A percentile compares a stretch with the other conserved stretches of the same genome.
Conservation (phyloP, 2,797 vertebrate species). For the Vespertilio murinus region DNA sequence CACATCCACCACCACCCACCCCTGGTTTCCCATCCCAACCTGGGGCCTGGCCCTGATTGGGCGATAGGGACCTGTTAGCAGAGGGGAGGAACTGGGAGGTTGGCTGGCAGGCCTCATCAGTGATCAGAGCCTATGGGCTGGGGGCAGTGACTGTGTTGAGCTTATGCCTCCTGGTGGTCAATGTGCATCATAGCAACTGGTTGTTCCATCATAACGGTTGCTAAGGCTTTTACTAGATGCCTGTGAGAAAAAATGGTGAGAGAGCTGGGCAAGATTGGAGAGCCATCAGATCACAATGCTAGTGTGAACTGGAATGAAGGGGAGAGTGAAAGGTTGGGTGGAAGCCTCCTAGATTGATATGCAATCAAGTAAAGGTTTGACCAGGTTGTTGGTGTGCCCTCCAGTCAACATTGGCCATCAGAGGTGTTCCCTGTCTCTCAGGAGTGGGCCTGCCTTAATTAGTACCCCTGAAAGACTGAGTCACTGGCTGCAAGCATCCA, state of each 20-base stretch:
- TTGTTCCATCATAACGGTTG: rapidly evolving
- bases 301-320: not conserved
- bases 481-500: not conserved
- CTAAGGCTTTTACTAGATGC: too few species aligned
- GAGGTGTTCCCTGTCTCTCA: not conserved
- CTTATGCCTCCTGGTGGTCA: too few species aligned
- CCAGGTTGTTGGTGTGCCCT: not conserved
- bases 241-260: constrained; percentile 15
- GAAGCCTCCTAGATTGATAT: not conserved
- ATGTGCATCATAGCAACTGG: too few species aligned
- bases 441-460: not conserved
- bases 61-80: too few species aligned
- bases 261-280: not conserved
- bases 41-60: too few species aligned
- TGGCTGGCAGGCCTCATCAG: too few species aligned
- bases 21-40: too few species aligned
- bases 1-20: too few species aligned
- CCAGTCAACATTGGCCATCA: not conserved
- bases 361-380: not conserved
- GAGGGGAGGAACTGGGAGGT: too few species aligned
- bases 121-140: too few species aligned
- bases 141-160: too few species aligned
- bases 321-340: not conserved
- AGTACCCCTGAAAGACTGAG: not conserved
- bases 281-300: not conserved